A percentile compares a stretch with the other conserved stretches of the same genome.
phyloP scores from a whole-genome alignment of 2,113 vertebrate species.

The Notechis scutatus region DNA sequence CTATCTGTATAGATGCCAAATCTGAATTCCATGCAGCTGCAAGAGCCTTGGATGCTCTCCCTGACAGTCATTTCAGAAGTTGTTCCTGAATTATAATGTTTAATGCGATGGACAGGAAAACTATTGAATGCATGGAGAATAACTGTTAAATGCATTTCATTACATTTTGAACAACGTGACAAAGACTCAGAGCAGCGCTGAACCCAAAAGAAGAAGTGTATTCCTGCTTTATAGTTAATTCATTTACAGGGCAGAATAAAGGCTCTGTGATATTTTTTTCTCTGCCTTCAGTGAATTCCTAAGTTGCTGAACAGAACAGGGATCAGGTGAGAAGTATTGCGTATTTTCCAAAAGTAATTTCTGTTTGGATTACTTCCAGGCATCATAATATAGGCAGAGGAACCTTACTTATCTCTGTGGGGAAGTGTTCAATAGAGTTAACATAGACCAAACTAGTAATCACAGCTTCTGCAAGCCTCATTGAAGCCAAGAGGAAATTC shows the following conservation, averaged over 20 bases:
- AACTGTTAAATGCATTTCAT: background rate
- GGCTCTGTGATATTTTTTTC: background rate
- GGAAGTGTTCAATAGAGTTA: background rate
- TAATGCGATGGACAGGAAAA: background rate
- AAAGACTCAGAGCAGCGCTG: background rate
- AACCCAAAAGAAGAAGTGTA: background rate
- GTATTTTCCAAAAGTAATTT: background rate
- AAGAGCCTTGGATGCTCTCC: background rate
- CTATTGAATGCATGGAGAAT: background rate
- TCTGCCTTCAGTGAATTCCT: background rate
- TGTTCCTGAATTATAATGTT: background rate
- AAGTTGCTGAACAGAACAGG: constrained; percentile 44
- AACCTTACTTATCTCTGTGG: background rate
- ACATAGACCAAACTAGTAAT: background rate
- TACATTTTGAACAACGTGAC: background rate
- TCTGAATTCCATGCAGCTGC: background rate
- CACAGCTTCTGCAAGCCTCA: background rate
- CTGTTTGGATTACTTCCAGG: constrained; percentile 28
- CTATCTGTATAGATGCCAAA: background rate
- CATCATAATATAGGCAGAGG: background rate
- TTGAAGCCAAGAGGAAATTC: background rate
- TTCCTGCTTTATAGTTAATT: background rate
- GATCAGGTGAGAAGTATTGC: constrained; percentile 12
- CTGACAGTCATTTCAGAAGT: background rate
- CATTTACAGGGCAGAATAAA: background rate